Conservation (phyloP, 2,797 vertebrate species). For the Takifugu rubripes region DNA sequence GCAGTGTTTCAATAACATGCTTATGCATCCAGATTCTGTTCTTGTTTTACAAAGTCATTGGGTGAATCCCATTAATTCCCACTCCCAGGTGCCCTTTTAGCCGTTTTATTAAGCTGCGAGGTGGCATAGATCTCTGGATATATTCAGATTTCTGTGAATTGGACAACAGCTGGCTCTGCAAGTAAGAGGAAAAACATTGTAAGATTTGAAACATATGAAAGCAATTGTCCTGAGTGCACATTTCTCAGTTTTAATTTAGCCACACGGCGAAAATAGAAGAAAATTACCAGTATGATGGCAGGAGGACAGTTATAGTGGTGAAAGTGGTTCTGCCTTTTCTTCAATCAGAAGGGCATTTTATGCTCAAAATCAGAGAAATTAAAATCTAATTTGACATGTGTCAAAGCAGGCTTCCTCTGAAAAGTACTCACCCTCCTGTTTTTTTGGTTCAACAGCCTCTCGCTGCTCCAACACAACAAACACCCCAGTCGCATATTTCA, state of each 20-base stretch:
- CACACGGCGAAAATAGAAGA: slow-evolving; percentile 21
- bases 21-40: no score
- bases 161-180: slow-evolving; percentile 10
- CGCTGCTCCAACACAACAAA: slow-evolving; percentile 20
- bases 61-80: slow-evolving; percentile 1
- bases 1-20: no score
- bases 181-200: slow-evolving; percentile 20
- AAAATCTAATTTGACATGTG: slow-evolving; percentile 16
- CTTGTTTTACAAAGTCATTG: no score
- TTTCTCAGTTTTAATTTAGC: no score
- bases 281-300: slow-evolving; percentile 41
- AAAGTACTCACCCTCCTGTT: slow-evolving; percentile 49
- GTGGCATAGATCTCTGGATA: not conserved
- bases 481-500: slow-evolving; percentile 19
- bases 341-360: slow-evolving; percentile 1
- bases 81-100: not conserved
- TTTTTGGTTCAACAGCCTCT: slow-evolving; percentile 39
- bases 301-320: slow-evolving; percentile 31
- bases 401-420: slow-evolving; percentile 31
- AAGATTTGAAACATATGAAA: slow-evolving; percentile 44
- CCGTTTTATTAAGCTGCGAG: not conserved
- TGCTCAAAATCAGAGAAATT: slow-evolving; percentile 30
- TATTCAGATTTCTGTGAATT: slow-evolving; percentile 15
- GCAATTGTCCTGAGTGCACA: slow-evolving; percentile 1
- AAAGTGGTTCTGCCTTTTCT: slow-evolving; percentile 27